phyloP scores from a whole-genome alignment of 2,797 vertebrate genomes.

The Crenuchus spilurus region DNA sequence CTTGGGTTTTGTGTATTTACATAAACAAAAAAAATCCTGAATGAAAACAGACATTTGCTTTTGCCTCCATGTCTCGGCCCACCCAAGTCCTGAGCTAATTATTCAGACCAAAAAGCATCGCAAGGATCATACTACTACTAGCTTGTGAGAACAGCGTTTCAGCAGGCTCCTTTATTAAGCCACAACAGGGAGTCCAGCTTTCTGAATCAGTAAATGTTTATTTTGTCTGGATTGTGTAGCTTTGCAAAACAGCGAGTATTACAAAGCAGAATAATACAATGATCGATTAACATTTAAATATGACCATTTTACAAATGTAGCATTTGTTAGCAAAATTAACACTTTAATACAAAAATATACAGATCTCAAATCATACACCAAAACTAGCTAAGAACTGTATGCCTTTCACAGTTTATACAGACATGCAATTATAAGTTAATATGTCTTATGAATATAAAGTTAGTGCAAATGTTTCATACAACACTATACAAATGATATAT shows the following conservation, averaged over 20 bases:
- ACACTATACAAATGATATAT: conserved; percentile 28
- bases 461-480: conserved; percentile 52
- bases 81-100: no score
- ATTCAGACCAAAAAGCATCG: background rate
- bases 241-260: background rate
- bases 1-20: background rate
- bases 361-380: conserved; percentile 15
- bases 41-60: background rate
- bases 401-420: conserved; percentile 41
- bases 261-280: conserved; percentile 23
- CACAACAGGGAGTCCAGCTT: conserved; percentile 19
- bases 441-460: conserved; percentile 42
- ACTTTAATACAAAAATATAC: conserved; percentile 55
- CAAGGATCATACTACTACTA: no score
- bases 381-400: conserved; percentile 12
- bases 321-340: conserved; percentile 41
- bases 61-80: no score
- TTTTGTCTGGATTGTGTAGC: conserved; percentile 32
- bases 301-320: conserved; percentile 35
- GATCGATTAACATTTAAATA: conserved; percentile 29
- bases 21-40: background rate
- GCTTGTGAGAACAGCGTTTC: no score
- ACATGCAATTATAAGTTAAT: conserved; percentile 26
- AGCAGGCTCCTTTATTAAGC: no score
- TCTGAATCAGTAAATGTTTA: conserved; percentile 31